Conservation (phyloP, 1,140 invertebrate genomes). For the Camponotus vicinus region DNA sequence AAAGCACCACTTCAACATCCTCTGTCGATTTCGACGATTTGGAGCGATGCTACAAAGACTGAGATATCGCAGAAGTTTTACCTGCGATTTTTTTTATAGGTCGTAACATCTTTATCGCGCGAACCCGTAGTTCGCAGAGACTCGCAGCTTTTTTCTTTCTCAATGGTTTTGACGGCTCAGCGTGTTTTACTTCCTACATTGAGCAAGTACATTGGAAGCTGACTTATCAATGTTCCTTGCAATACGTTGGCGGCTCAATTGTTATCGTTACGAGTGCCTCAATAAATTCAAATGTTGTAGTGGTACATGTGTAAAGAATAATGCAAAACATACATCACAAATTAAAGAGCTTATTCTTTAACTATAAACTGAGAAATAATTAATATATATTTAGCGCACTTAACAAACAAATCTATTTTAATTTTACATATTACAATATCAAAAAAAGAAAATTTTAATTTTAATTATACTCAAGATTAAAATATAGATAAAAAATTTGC, state of each 20-base stretch:
- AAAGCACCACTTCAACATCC: constrained; percentile 32
- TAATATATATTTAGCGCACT: not conserved
- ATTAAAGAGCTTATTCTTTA: not conserved
- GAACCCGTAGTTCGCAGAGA: constrained; percentile 23
- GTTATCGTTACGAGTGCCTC: constrained; percentile 35
- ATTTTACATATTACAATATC: not conserved
- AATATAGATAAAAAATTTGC: not conserved
- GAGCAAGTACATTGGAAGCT: constrained; percentile 9
- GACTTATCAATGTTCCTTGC: constrained; percentile 50
- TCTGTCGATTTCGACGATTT: constrained; percentile 26
- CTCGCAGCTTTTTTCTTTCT: not conserved
- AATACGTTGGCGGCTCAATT: constrained; percentile 28
- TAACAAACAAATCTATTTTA: not conserved
- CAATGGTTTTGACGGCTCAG: constrained; percentile 17
- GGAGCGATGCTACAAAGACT: constrained; percentile 21
- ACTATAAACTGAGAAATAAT: not conserved
- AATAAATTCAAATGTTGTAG: constrained; percentile 32
- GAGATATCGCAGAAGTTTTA: constrained; percentile 54
- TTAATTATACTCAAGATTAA: not conserved
- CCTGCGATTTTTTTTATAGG: not conserved
- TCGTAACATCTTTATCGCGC: constrained; percentile 52
- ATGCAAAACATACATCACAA: not conserved
- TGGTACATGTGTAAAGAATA: constrained; percentile 4
- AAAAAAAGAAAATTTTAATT: not conserved
- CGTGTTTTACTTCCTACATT: constrained; percentile 36